Evolutionary conservation across 2,888 invertebrate species (phyloP), one percentile per base, ranked within the genome.

Genomic region (Tridacna gigas): DNA sequence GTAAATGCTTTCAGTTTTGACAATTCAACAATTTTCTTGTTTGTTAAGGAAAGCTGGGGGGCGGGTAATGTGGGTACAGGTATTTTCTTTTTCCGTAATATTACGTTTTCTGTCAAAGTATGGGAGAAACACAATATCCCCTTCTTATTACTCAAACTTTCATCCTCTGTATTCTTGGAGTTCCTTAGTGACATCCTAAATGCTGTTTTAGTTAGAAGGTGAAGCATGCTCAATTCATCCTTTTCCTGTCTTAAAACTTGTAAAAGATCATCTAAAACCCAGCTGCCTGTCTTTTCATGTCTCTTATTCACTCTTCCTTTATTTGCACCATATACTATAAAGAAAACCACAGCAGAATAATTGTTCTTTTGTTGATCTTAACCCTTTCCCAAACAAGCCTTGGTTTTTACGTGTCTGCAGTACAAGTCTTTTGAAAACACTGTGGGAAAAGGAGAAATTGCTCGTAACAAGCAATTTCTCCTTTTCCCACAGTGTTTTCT

Each of bases 91-190:
- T 67, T 67, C 67, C 9, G 28, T 5, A 67, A 15, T 4, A 13
- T 15, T 7, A 67, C 11, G 9, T 15, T 15, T 37, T 67, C 67
- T 20, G 67, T 67, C 22, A 67, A 67, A 20, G 67, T 67, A n/a
- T 67, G 67, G 20, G 67, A 67, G 45, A 67, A 67, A n/a, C 45
- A 67, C 67, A 67, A 18, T 4, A 67, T 67, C 20, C 45, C n/a
- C 45, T 67, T 67, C 18, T 67, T 67, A 2, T 37, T 37, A 18
- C 37, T 67, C 67, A 18, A 18, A 15, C 9, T 45, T 20, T 37
- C n/a, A 28, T 45, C 11, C n/a, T 37, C 22, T n/a, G 5, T 0
- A 18, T 67, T n/a, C 26, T 37, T 45, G n/a, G 67, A 45, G 15
- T 26, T 28, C n/a, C 18, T 67, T 0, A 45, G n/a, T 15, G 67